A percentile compares a stretch with the other conserved stretches of the same genome.
Conservation (phyloP, 2,888 invertebrate species). For the Polyommatus iphigenia region DNA sequence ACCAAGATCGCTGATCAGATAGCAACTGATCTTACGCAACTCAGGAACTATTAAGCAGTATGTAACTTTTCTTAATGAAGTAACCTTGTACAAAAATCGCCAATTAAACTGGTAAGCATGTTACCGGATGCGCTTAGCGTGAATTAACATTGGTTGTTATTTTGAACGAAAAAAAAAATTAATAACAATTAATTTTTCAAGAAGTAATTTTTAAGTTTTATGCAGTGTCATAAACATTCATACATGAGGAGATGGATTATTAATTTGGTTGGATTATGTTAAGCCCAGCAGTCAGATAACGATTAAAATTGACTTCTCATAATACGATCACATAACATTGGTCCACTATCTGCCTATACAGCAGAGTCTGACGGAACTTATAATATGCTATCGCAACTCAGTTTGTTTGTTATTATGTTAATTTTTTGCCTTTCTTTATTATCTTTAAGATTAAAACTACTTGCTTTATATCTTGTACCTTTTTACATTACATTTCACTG, state of each 20-base stretch:
- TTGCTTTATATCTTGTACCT: not conserved
- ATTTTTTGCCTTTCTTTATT: not conserved
- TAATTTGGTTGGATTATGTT: too few relatives aligned
- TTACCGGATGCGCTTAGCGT: not conserved
- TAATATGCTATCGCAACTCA: too few relatives aligned
- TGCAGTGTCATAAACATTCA: too few relatives aligned
- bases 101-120: not conserved
- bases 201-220: not conserved
- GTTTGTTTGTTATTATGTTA: too few relatives aligned
- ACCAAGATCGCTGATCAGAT: constrained; percentile 8
- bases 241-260: too few relatives aligned
- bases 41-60: constrained; percentile 6
- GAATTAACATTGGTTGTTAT: not conserved
- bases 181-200: not conserved
- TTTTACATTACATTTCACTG: not conserved
- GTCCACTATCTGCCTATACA: too few relatives aligned
- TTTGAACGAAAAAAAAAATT: too few relatives aligned
- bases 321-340: too few relatives aligned
- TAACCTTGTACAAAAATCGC: constrained; percentile 18
- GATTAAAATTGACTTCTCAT: too few relatives aligned
- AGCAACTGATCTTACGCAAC: not conserved
- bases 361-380: too few relatives aligned
- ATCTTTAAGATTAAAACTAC: not conserved
- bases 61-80: not conserved
- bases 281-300: too few relatives aligned